These are phyloP conservation scores for Gymnodraco acuticeps DNA, from an alignment of 2,797 vertebrate species.

Conservation along the genomic window DNA sequence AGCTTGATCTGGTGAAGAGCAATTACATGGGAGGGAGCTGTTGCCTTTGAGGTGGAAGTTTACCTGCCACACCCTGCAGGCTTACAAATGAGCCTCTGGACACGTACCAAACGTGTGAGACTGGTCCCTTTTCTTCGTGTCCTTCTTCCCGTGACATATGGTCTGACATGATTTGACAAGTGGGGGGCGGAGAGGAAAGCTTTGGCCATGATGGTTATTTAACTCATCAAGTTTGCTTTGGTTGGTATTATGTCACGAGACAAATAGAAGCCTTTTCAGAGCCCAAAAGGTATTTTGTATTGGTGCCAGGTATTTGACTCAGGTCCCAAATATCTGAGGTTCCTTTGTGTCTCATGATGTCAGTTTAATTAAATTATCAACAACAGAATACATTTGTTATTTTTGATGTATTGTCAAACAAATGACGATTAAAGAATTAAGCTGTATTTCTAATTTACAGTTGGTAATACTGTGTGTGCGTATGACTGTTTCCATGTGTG, in stretches of 20 bases:
- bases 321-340: slow-evolving; percentile 14
- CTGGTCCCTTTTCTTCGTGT: slow-evolving; percentile 48
- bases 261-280: slow-evolving; percentile 47
- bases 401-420: slow-evolving; percentile 26
- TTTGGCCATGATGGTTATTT: slow-evolving; percentile 43
- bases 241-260: slow-evolving; percentile 46
- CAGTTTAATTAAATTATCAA: not conserved
- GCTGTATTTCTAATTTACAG: not conserved
- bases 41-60: slow-evolving; percentile 71
- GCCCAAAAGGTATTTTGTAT: slow-evolving; percentile 25
- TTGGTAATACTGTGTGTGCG: not conserved
- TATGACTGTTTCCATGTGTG: slow-evolving; percentile 1
- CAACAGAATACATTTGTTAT: not conserved
- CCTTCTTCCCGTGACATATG: slow-evolving; percentile 41
- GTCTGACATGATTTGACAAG: slow-evolving; percentile 63
- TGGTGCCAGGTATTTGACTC: slow-evolving; percentile 19
- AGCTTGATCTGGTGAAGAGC: slow-evolving; percentile 72
- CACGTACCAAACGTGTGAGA: slow-evolving; percentile 61
- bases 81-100: slow-evolving; percentile 73
- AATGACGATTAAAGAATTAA: slow-evolving; percentile 3
- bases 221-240: slow-evolving; percentile 51
- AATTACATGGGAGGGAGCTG: slow-evolving; percentile 75
- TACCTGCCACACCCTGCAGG: slow-evolving; percentile 73
- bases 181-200: slow-evolving; percentile 19
- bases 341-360: slow-evolving; percentile 31